phyloP scores from a whole-genome alignment of 2,797 vertebrate genomes.

The Myotis planiceps region DNA sequence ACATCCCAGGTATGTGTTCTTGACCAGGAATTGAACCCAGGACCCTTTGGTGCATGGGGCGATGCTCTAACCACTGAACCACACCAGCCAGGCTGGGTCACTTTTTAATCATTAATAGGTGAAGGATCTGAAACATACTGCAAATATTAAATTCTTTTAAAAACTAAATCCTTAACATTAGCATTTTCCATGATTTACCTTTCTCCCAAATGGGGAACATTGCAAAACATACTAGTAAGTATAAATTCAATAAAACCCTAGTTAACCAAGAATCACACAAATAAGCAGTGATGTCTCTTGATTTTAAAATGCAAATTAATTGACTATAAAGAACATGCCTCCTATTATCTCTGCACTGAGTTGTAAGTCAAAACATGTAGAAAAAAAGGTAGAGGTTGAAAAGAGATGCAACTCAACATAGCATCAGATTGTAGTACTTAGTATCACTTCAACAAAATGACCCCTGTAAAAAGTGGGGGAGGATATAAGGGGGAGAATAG shows the following conservation, averaged over 20 bases:
- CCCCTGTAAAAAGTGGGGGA: background rate
- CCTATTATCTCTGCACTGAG: background rate
- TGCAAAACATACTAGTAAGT: background rate
- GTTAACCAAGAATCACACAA: background rate
- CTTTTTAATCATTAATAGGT: background rate
- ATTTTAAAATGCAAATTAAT: background rate
- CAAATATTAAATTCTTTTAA: background rate
- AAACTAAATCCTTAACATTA: constrained; percentile 14
- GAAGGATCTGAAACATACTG: background rate
- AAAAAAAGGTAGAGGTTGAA: background rate
- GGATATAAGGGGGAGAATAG: background rate
- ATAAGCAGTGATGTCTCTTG: background rate
- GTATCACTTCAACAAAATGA: background rate
- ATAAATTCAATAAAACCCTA: background rate
- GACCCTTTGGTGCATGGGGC: too few species aligned
- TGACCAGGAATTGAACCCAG: too few species aligned
- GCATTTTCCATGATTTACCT: background rate
- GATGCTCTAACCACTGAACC: too few species aligned
- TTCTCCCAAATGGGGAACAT: background rate
- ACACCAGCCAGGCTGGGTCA: background rate
- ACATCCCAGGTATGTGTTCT: too few species aligned
- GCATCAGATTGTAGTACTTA: background rate
- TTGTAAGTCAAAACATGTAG: background rate
- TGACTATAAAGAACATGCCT: background rate
- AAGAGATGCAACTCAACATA: background rate